Evolutionary conservation across 2,888 invertebrate genomes (phyloP), one percentile per base, ranked within the genome.

Genomic region (Leptothorax acervorum): DNA sequence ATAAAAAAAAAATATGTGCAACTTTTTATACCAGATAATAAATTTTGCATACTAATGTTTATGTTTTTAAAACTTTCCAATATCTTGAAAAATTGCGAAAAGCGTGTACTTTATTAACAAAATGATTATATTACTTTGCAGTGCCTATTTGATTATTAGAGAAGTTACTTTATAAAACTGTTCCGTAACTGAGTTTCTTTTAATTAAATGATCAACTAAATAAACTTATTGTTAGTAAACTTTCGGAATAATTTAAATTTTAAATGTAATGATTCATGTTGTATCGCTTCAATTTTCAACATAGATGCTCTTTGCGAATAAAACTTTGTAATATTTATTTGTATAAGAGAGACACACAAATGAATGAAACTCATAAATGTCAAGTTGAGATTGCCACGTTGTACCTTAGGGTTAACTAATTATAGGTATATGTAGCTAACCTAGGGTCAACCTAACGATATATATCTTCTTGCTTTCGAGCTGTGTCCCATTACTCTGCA

Each of bases 241-340:
- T 55, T 57, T 18, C 15, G 0, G 1, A 57, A 55, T 23, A 71
- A 66, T 45, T 68, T 2, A 48, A 23, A 48, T 45, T 45, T 68
- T 2, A 48, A 23, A 48, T 45, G 2, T 8, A 39, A 39, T n/a
- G 5, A 51, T 5, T 1, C 18, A n/a, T 39, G 11, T 55, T 57
- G 28, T 18, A 11, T 28, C 1, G 28, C 11, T 11, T 12, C 0
- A 8, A 15, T 62, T 45, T 60, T n/a, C 15, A 31, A 31, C 3
- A 12, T 12, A 12, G 9, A 45, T 45, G 0, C 15, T 35, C 2
- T 57, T 35, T 18, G 28, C 31, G 6, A 70, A 39, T 28, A 42
- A 55, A 55, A 18, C 12, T 60, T 60, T 35, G n/a, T 35, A 48
- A 75, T 48, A 48, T 62, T 62, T 60, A 60, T 60, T n/a, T 35